Conservation (phyloP, 2,113 vertebrate genomes). For the Chaetops frenatus region DNA sequence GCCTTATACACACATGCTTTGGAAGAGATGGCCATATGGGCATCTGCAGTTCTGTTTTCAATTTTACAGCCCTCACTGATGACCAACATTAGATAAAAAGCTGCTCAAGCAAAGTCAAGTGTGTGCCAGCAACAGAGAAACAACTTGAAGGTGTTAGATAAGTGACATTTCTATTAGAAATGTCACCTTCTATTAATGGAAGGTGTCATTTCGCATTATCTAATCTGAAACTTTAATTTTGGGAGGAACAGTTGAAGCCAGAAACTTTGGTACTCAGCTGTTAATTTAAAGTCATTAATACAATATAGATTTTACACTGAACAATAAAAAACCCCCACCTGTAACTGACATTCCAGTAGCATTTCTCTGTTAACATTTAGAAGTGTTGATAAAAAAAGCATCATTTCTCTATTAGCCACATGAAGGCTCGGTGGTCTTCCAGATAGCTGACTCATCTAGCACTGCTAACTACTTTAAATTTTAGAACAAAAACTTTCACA, state of each 20-base stretch:
- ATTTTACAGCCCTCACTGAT: not conserved
- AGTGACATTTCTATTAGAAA: not conserved
- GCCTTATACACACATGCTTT: not conserved
- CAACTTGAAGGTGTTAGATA: not conserved
- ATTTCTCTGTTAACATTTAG: not conserved
- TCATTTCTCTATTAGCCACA: not conserved
- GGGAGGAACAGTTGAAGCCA: not conserved
- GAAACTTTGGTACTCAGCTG: not conserved
- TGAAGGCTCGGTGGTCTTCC: not conserved
- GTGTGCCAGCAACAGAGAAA: not conserved
- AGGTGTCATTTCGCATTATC: not conserved
- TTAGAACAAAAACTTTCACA: not conserved
- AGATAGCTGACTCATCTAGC: not conserved
- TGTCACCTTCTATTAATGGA: not conserved
- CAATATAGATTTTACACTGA: not conserved
- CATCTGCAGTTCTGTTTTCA: not conserved
- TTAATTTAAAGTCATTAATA: not conserved
- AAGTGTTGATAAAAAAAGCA: not conserved
- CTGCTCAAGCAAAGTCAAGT: not conserved
- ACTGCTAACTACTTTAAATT: not conserved
- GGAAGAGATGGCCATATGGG: not conserved
- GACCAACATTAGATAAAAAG: not conserved
- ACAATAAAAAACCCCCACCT: not conserved
- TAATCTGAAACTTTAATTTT: not conserved
- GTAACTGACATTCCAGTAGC: not conserved